Base-by-base conservation (phyloP, 1,140 invertebrate genomes). In the Rhynchophorus ferrugineus region DNA sequence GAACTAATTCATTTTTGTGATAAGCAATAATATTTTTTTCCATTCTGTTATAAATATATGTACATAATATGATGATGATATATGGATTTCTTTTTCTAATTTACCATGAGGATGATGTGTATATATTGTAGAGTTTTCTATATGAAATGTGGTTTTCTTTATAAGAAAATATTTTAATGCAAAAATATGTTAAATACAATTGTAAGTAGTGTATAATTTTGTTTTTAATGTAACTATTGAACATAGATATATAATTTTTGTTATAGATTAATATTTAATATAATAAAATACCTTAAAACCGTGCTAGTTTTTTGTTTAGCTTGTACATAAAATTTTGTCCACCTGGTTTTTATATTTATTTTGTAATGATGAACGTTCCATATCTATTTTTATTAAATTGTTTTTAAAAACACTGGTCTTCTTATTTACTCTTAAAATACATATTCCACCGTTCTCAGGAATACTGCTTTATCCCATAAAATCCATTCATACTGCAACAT, bases 251-350 rank as follows among this genome's bases (percentile, higher is more conserved):
- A 68, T 66, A 63, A 65, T 63, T 68, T 68, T 68, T 68, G 66
- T 68, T 68, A 68, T 68, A 68, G 63, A 68, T 62, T 65, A 65
- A 66, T 66, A 66, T 66, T 66, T 66, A 67, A 66, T 68, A 65
- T 64, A 64, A 67, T 65, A 62, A 60, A 59, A 54, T 44, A 55
- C 49, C 46, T 58, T 60, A 35, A 60, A 58, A 56, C 54, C 49
- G 46, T 50, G 49, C 54, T 62, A 60, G 58, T 62, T 62, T 62
- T 59, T 59, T 51, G 56, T 61, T 57, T 51, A 42, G 22, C 39
- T 53, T 61, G 49, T 59, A 52, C 46, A 56, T 57, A 59, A 19
- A 55, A 35, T 48, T 46, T 47, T 58, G 52, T 61, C 49, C 52
- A 54, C 41, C 20, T 43, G 22, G 34, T 54, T 56, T 60, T 60